Evolutionary conservation across 2,797 vertebrate species (phyloP), one percentile per base, ranked within the genome.

Genomic region (Phataginus tricuspis): DNA sequence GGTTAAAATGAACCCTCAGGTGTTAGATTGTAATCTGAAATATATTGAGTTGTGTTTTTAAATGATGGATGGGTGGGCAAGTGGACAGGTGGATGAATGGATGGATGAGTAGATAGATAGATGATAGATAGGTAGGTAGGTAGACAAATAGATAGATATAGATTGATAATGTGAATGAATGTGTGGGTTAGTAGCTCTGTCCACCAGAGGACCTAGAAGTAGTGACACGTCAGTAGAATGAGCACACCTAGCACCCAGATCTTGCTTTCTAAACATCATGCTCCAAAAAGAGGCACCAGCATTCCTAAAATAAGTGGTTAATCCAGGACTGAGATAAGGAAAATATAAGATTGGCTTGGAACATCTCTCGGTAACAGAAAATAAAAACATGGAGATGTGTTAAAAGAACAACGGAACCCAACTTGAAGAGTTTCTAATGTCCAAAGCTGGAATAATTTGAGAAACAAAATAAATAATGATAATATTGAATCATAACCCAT

Each of bases 221-320:
- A 55, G 2, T 25, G 61, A 45, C 42, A 90, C 34, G 13, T 29
- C 34, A 39, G 78, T 7, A 27, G 31, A 45, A 39, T 45, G 27
- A 82, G 42, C 74, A 90, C 51, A 86, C 2, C 23, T 45, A 12
- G 14, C 5, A 7, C 21, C 49, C 37, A 45, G 9, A 90, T 85
- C 55, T 79, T 90, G 86, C 63, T 86, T 96, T 91, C 91, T 90
- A 86, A 93, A 75, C 10, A 53, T 34, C 59, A 69, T 82, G 34
- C 34, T 88, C 21, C 57, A 23, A 14, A 61, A 23, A 88, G 34
- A 74, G 66, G 9, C 37, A 49, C 61, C 6, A 29, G 3, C 0
- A 13, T 63, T 86, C 21, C 57, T 72, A 63, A 16, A 14, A n/a
- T 63, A 55, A 75, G 68, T 49, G 23, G 25, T 29, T 75, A 18